A percentile compares a stretch with the other conserved stretches of the same genome.
These are phyloP conservation scores for Coryphaenoides rupestris DNA, from an alignment of 2,113 vertebrate species.

Conservation along the genomic window DNA sequence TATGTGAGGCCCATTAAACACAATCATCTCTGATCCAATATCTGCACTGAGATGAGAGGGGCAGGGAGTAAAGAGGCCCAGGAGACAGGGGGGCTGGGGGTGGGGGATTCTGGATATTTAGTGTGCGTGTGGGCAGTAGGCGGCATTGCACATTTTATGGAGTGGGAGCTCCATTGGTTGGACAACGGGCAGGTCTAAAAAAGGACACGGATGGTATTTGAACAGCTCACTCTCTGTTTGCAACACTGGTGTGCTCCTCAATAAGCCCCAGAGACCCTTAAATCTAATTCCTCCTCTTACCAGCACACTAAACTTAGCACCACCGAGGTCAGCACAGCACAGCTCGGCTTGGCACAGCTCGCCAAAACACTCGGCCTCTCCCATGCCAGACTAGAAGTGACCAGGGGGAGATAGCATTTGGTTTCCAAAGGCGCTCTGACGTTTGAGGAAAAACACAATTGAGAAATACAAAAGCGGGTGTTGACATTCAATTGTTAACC, in stretches of 20 bases:
- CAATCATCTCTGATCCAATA: constrained; percentile 25
- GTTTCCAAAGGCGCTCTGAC: too few species aligned
- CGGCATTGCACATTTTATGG: constrained; percentile 11
- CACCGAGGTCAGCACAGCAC: constrained; percentile 2
- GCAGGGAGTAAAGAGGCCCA: not conserved
- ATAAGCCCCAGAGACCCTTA: constrained; percentile 29
- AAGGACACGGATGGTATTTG: constrained; percentile 34
- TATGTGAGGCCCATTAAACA: constrained; percentile 12
- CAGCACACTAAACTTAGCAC: constrained; percentile 43
- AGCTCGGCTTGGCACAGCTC: constrained; percentile 21
- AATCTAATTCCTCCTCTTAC: constrained; percentile 39
- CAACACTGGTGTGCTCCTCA: constrained; percentile 28
- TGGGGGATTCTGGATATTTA: not conserved
- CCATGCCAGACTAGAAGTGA: too few species aligned
- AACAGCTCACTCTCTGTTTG: constrained; percentile 24
- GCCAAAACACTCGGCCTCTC: constrained; percentile 2
- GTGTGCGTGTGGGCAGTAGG: not conserved
- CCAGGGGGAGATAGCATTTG: too few species aligned
- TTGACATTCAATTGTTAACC: too few species aligned
- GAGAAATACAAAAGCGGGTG: too few species aligned
- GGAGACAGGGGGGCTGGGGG: too few species aligned
- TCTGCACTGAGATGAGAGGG: constrained; percentile 1
- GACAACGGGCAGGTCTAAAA: constrained; percentile 39
- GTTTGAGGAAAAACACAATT: too few species aligned
- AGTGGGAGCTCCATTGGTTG: constrained; percentile 14